Evolutionary conservation across 2,888 invertebrate species (phyloP).

Genomic region (Drosophila helvetica): DNA sequence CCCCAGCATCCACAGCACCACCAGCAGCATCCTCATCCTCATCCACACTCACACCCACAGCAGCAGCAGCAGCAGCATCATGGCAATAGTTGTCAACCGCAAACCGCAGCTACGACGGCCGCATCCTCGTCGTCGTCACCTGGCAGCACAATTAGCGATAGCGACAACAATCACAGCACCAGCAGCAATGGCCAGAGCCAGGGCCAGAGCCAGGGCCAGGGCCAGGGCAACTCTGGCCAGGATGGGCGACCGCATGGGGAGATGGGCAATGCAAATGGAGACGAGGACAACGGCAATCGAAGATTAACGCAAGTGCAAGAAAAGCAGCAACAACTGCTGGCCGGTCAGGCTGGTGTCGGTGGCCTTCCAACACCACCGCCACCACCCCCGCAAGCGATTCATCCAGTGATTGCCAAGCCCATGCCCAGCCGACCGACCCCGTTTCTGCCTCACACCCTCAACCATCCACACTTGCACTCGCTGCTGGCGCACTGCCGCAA

Average conservation of each 20-base stretch:
- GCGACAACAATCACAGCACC: conserved; percentile 82
- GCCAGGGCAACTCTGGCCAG: conserved; percentile 53
- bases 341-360: conserved; percentile 52
- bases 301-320: conserved; percentile 81
- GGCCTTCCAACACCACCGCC: conserved; percentile 59
- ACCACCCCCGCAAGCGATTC: conserved; percentile 60
- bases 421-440: conserved; percentile 90
- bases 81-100: conserved; percentile 84
- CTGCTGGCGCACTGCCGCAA: conserved; percentile 92
- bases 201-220: not conserved
- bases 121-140: conserved; percentile 84
- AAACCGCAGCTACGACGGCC: conserved; percentile 81
- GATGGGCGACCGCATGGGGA: conserved; percentile 77
- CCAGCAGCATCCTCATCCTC: conserved; percentile 57
- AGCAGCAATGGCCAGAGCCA: conserved; percentile 16
- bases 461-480: conserved; percentile 92
- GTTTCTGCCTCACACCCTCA: conserved; percentile 88
- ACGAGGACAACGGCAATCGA: conserved; percentile 81
- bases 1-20: conserved; percentile 60
- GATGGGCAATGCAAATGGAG: conserved; percentile 51
- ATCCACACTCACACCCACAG: conserved; percentile 59
- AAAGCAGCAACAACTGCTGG: conserved; percentile 66
- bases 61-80: conserved; percentile 75
- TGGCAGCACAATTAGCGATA: conserved; percentile 84
- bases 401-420: conserved; percentile 89